Evolutionary conservation across 2,888 invertebrate species (phyloP), one percentile per base, ranked within the genome.

Genomic region (Brachycybe producta): DNA sequence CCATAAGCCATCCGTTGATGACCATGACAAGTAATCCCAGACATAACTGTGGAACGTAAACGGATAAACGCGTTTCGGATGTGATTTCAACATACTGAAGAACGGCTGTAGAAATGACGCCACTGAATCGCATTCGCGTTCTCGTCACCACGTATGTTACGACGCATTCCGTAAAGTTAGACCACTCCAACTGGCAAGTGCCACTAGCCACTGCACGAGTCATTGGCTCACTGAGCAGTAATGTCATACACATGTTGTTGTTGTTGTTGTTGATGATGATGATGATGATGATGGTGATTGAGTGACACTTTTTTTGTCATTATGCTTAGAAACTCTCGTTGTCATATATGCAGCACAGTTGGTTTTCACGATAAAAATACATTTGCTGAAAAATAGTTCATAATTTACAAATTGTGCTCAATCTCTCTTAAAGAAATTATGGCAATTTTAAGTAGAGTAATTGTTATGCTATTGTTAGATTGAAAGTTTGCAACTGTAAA

Each of bases 121-220:
- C 50, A 28, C 44, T 42, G 44, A 50, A 50, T 15, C 44, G 43
- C 21, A 32, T 32, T 7, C 30, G 24, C 24, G 43, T 35, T 2
- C 44, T 34, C 8, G 44, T 50, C 3, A 50, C 50, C 19, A 50
- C 43, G n/a, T 44, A 43, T 26, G 43, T 50, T 7, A 44, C 50
- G 5, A 44, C 50, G 19, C 50, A 50, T 23, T 50, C 50, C 17
- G 50, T 50, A 44, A 50, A 50, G 44, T 50, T 50, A 8, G 50
- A 19, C 50, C 50, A 50, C 32, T 44, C 44, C 26, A 44, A 21
- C 24, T 27, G 19, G 44, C 50, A 50, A 17, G 35, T 17, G 11
- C 43, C 50, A 27, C 50, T 34, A 23, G 27, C 36, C 8, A 50
- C 17, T 19, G 50, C 50, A 19, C 42, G 43, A 13, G 28, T 50